Conservation (phyloP, 2,888 invertebrate genomes). For the Gari tellinella region DNA sequence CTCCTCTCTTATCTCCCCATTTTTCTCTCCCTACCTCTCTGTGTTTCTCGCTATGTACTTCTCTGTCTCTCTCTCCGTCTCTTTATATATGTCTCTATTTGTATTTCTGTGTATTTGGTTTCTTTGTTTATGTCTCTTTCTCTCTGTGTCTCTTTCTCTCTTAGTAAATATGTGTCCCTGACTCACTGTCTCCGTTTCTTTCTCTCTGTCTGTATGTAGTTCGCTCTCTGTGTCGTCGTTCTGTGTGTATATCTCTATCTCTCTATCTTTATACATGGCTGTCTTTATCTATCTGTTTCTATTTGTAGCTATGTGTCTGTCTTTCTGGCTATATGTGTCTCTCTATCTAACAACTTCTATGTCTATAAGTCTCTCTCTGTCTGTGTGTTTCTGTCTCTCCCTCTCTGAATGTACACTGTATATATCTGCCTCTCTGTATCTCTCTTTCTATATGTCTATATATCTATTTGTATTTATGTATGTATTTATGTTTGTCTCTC, state of each 20-base stretch:
- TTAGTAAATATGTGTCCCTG: not conserved
- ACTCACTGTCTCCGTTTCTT: slow-evolving; percentile 4
- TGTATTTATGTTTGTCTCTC: no score
- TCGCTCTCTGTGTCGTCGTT: slow-evolving; percentile 13
- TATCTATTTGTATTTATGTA: no score
- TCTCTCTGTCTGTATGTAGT: slow-evolving; percentile 4
- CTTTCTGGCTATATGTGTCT: slow-evolving; percentile 1
- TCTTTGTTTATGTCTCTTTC: not conserved
- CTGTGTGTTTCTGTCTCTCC: no score
- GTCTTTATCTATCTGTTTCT: slow-evolving; percentile 4
- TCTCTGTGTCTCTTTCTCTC: slow-evolving; percentile 11
- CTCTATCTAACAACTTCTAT: no score
- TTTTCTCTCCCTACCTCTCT: slow-evolving; percentile 7
- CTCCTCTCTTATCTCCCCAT: not conserved
- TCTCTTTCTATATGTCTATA: no score
- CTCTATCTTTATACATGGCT: slow-evolving; percentile 1
- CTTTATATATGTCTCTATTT: slow-evolving; percentile 4
- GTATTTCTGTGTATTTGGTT: slow-evolving; percentile 9
- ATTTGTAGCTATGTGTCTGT: not conserved
- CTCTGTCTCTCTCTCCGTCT: not conserved
- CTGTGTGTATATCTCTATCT: not conserved
- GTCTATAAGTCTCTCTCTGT: not conserved
- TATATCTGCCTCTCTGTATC: no score
- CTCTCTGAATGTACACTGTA: no score
- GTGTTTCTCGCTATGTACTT: slow-evolving; percentile 1